Conservation (phyloP, 2,888 invertebrate genomes). For the Argyresthia albistria region DNA sequence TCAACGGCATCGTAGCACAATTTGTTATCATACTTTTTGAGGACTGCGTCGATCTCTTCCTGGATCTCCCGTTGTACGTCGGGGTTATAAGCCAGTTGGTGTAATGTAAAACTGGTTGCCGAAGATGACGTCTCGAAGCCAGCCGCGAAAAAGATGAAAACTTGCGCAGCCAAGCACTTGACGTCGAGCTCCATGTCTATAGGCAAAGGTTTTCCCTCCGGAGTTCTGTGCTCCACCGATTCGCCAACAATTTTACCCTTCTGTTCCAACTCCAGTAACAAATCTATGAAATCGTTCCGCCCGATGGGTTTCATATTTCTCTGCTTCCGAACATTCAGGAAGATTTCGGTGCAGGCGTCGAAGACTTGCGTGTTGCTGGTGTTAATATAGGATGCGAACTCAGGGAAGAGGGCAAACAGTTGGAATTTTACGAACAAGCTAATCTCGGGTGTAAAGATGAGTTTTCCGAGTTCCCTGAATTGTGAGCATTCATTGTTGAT, state of each 20-base stretch:
- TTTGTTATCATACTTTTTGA: slow-evolving; percentile 11
- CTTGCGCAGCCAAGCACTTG: slow-evolving; percentile 13
- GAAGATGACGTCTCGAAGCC: slow-evolving; percentile 28
- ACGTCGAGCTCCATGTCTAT: slow-evolving; percentile 14
- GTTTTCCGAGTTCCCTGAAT: slow-evolving; percentile 8
- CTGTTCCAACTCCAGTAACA: slow-evolving; percentile 26
- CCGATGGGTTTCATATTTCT: slow-evolving; percentile 18
- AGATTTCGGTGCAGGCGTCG: slow-evolving; percentile 12
- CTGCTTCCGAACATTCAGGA: slow-evolving; percentile 11
- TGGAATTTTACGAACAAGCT: not conserved
- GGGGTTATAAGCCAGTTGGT: slow-evolving; percentile 25
- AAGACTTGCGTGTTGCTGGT: slow-evolving; percentile 5
- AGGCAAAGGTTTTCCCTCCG: slow-evolving; percentile 14
- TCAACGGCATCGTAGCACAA: slow-evolving; percentile 13
- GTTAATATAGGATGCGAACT: not conserved
- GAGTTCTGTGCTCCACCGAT: slow-evolving; percentile 11
- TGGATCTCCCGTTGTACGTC: slow-evolving; percentile 22
- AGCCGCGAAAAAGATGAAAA: slow-evolving; percentile 19
- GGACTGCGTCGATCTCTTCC: slow-evolving; percentile 20
- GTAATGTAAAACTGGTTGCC: slow-evolving; percentile 26
- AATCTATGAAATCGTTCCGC: slow-evolving; percentile 37
- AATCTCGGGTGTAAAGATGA: not conserved
- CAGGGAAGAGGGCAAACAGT: slow-evolving; percentile 6
- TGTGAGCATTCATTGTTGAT: slow-evolving; percentile 8
- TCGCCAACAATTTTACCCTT: slow-evolving; percentile 16